A percentile compares a stretch with the other conserved stretches of the same genome.
Evolutionary conservation across 2,113 vertebrate genomes (phyloP).

Genomic region (Rhynchomys soricoides): DNA sequence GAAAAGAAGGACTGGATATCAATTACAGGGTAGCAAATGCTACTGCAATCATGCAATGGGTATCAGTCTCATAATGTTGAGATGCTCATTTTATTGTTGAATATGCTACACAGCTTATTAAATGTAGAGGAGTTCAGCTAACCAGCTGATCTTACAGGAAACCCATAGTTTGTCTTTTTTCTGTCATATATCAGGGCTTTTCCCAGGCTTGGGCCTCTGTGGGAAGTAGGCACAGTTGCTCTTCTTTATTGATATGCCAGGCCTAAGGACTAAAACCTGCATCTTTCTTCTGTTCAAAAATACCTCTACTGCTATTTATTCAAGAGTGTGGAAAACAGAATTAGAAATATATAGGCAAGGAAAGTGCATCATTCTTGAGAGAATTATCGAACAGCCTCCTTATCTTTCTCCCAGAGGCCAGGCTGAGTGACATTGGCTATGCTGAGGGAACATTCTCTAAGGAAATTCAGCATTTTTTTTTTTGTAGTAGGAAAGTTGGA

Average conservation of each 20-base stretch:
- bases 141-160: not conserved
- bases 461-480: not conserved
- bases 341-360: constrained; percentile 11
- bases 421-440: not conserved
- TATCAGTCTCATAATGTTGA: not conserved
- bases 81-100: not conserved
- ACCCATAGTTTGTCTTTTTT: not conserved
- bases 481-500: not conserved
- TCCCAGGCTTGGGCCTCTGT: not conserved
- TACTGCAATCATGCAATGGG: not conserved
- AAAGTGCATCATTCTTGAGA: not conserved
- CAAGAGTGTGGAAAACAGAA: not conserved
- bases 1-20: not conserved
- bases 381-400: not conserved
- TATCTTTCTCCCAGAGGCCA: not conserved
- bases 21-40: not conserved
- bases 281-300: not conserved
- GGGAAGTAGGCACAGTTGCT: not conserved
- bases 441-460: not conserved
- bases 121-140: not conserved
- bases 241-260: constrained; percentile 5
- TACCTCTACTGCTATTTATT: not conserved
- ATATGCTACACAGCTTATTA: constrained; percentile 10
- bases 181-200: not conserved
- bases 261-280: not conserved